Evolutionary conservation across 53 echinoderm and acorn worm species (phyloP), one percentile per base, ranked within the genome.

Genomic region (Apostichopus leukothele): DNA sequence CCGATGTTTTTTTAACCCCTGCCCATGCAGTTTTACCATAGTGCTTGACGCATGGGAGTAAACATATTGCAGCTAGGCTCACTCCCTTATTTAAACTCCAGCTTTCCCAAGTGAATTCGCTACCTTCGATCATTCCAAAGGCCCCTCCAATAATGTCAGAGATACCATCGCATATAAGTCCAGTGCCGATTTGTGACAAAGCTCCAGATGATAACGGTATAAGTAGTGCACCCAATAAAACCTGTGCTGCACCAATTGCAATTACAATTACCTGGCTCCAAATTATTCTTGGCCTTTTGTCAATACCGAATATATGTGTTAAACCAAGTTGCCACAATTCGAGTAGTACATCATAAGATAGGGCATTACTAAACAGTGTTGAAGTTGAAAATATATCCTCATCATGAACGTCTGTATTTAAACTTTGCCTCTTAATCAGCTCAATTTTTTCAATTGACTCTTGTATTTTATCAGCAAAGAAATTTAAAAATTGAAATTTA

Each of bases 321-420:
- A 74, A 23, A 7, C 74, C 74, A 74, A 74, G 19, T 74, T 74
- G 74, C 74, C 74, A 74, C 19, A 74, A 9, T 9, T 74, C 74
- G 13, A 10, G 13, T 6, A 74, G 74, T 9, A 20, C 74, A 20
- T 74, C 6, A 7, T 12, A 6, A 23, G 9, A 6, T 6, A 20
- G 6, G 9, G 19, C 6, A 74, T 74, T 5, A 74, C 6, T 14
- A 74, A 20, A n/a, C 13, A 55, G 9, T 9, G 13, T 6, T 9
- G 13, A 9, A 74, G 23, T 6, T n/a, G 74, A 74, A 23, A 74
- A 74, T 23, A 74, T 23, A n/a, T n/a, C 23, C 8, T 7, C 13
- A 20, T 6, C 19, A 7, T 74, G 7, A n/a, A 23, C 74, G 23
- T 20, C 6, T 74, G 74, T 23, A 74, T 74, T 23, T 74, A n/a